Conservation (phyloP, 2,888 invertebrate genomes). For the Xestia sexstrigata region DNA sequence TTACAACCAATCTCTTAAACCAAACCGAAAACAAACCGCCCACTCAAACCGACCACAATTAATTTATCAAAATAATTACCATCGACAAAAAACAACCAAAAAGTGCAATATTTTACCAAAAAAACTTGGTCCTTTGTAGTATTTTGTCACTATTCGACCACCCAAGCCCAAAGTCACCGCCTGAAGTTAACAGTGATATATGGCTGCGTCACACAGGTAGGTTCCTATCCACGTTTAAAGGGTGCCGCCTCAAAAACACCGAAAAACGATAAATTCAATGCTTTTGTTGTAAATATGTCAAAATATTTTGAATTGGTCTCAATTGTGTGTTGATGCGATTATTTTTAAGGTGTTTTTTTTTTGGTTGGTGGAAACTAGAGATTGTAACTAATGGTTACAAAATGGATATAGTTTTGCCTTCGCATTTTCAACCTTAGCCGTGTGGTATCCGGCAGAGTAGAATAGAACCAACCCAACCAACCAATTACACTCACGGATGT, state of each 20-base stretch:
- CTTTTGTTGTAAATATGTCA: constrained; percentile 67
- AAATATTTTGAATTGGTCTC: constrained; percentile 64
- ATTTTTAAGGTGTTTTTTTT: constrained; percentile 19
- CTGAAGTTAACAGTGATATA: constrained; percentile 47
- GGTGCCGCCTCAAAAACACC: constrained; percentile 65
- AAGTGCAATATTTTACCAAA: constrained; percentile 57
- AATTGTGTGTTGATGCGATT: constrained; percentile 50
- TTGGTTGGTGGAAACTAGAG: background rate
- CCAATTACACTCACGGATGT: too few relatives aligned
- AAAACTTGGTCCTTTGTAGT: constrained; percentile 55
- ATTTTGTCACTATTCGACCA: constrained; percentile 67
- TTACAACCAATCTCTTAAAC: constrained; percentile 1
- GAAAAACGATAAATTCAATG: constrained; percentile 63
- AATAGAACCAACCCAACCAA: too few relatives aligned
- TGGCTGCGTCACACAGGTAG: constrained; percentile 46
- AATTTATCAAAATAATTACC: constrained; percentile 67
- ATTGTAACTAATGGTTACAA: background rate
- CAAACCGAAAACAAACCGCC: constrained; percentile 39
- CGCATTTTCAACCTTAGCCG: too few relatives aligned
- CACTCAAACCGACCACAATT: constrained; percentile 47
- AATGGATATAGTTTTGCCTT: background rate
- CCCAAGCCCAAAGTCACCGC: constrained; percentile 64
- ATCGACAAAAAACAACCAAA: constrained; percentile 47
- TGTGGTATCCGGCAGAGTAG: too few relatives aligned
- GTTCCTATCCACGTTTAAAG: constrained; percentile 49